Evolutionary conservation across 2,888 invertebrate genomes (phyloP).

Genomic region (Melinopterus prodromus): DNA sequence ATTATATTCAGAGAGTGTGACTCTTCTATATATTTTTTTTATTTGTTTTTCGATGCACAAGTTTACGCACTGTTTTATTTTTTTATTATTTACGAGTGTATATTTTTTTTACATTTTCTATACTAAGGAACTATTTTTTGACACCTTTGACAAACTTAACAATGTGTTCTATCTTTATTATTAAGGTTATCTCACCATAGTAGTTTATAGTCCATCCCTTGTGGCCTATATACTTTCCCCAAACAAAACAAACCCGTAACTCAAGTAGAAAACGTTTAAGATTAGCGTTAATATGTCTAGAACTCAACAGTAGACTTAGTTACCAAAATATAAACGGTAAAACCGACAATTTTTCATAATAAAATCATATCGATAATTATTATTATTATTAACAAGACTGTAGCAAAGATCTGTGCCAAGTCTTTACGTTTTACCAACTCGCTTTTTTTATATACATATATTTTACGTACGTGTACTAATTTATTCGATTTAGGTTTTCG

Average conservation of each 20-base stretch:
- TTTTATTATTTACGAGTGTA: not conserved
- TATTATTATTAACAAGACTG: not conserved
- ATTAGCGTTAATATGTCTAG: not conserved
- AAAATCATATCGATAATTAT: not conserved
- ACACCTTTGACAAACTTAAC: not conserved
- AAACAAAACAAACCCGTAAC: not conserved
- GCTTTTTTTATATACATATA: not conserved
- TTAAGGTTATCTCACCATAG: not conserved
- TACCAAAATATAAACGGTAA: not conserved
- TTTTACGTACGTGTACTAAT: too few relatives aligned
- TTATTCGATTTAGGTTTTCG: not conserved
- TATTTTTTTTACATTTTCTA: not conserved
- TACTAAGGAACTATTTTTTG: not conserved
- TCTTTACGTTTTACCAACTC: not conserved
- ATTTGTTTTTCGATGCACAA: constrained; percentile 4
- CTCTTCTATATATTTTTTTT: not conserved
- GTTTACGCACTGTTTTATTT: not conserved
- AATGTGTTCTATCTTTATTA: not conserved
- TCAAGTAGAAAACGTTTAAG: not conserved
- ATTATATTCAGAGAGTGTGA: not conserved
- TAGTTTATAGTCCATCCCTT: not conserved
- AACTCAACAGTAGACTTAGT: not conserved
- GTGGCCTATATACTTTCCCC: not conserved
- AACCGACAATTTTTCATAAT: not conserved
- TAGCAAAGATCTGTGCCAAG: not conserved